Evolutionary conservation across 2,797 vertebrate species (phyloP).

Genomic region (Steatocranus sp.): DNA sequence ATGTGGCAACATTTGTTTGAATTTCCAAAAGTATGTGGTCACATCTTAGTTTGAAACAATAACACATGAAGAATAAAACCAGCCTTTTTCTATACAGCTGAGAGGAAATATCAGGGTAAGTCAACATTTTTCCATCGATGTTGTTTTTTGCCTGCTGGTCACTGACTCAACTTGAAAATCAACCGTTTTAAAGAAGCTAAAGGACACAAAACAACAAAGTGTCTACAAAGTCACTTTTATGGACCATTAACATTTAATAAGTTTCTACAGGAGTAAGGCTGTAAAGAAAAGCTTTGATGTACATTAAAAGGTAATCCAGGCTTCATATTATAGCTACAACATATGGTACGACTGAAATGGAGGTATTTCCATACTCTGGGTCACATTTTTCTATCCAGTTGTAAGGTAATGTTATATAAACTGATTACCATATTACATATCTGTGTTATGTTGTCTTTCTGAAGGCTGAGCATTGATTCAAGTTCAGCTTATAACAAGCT

Average conservation of each 20-base stretch:
- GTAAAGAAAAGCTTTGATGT: neutral
- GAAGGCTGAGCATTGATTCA: neutral
- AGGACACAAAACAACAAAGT: neutral
- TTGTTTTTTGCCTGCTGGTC: neutral
- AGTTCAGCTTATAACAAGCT: neutral
- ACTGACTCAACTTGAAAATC: neutral
- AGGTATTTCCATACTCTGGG: neutral
- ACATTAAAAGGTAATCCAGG: neutral
- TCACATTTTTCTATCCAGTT: neutral
- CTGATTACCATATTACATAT: neutral
- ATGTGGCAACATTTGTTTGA: neutral
- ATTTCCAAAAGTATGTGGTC: neutral
- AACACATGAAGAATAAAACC: neutral
- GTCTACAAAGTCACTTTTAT: neutral
- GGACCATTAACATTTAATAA: neutral
- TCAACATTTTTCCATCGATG: neutral
- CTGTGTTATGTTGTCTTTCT: neutral
- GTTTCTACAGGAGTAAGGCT: neutral
- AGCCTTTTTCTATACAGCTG: neutral
- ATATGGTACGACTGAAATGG: neutral
- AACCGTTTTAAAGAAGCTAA: neutral
- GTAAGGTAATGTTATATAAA: neutral
- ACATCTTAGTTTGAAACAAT: neutral
- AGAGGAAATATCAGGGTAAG: neutral
- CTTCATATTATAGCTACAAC: neutral